Conservation (phyloP, 2,113 vertebrate genomes). For the Rhadina sibilatrix region DNA sequence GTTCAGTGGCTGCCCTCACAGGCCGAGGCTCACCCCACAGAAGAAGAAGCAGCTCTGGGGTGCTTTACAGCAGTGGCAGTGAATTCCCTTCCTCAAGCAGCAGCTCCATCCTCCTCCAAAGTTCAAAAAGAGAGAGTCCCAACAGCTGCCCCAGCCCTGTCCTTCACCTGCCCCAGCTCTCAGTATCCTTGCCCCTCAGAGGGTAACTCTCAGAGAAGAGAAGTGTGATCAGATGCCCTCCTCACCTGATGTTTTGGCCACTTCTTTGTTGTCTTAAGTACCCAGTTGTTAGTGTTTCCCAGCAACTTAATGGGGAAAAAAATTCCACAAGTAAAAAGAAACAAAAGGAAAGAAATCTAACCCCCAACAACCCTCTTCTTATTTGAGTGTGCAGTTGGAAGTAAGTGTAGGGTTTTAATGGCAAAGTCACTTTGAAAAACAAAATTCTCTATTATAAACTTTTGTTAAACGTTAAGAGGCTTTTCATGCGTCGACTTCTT, state of each 20-base stretch:
- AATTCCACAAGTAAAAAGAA: neutral
- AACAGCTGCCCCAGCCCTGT: neutral
- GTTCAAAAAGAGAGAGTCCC: neutral
- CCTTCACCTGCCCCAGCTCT: neutral
- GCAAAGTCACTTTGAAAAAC: neutral
- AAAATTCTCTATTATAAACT: neutral
- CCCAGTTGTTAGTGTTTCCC: neutral
- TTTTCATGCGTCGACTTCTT: neutral
- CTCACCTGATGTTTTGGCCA: neutral
- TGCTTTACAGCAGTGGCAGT: neutral
- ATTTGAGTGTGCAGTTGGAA: neutral
- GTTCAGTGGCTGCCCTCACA: neutral
- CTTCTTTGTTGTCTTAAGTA: neutral
- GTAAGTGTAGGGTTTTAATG: neutral
- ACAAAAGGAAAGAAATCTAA: neutral
- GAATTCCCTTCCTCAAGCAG: neutral
- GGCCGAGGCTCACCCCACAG: neutral
- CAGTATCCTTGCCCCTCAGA: neutral
- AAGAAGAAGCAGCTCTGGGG: neutral
- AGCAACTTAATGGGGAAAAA: neutral
- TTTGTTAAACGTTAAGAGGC: neutral
- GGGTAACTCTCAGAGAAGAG: neutral
- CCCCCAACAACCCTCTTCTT: neutral
- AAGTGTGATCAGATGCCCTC: neutral
- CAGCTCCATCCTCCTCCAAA: neutral